These are phyloP conservation scores for Xestia ashworthii DNA, from an alignment of 2,888 invertebrate genomes.

Conservation along the genomic window DNA sequence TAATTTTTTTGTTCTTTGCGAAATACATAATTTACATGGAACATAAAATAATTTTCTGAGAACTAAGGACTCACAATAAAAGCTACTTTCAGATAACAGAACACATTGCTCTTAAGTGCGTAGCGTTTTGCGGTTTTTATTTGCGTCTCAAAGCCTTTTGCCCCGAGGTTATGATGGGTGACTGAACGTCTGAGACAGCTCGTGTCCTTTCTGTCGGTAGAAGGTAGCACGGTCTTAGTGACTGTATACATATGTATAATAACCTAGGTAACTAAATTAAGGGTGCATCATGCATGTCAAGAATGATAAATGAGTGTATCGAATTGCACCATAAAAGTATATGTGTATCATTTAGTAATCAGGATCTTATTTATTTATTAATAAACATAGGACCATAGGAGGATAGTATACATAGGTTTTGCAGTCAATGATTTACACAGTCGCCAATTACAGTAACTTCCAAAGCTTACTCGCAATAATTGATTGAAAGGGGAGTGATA, in stretches of 20 bases:
- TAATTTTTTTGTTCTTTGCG: neutral
- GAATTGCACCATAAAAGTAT: neutral
- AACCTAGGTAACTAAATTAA: neutral
- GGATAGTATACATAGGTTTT: too few species aligned
- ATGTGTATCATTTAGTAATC: neutral
- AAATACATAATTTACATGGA: neutral
- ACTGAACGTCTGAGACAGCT: constrained; percentile 21
- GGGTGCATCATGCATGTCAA: neutral
- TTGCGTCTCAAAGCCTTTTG: neutral
- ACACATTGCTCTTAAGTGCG: neutral
- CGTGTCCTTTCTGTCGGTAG: neutral
- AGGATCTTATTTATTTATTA: neutral
- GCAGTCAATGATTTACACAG: too few species aligned
- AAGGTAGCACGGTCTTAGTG: constrained; percentile 1
- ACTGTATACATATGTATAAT: neutral
- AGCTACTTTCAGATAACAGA: neutral
- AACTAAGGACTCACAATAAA: neutral
- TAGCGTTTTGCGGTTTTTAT: constrained; percentile 7
- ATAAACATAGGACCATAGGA: too few species aligned
- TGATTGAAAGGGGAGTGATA: too few species aligned
- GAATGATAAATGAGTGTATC: neutral
- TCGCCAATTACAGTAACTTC: too few species aligned
- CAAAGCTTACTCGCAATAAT: neutral
- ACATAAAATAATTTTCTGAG: neutral
- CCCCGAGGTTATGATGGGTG: neutral